phyloP scores from a whole-genome alignment of 2,797 vertebrate species.

The Neomorphus geoffroyi region DNA sequence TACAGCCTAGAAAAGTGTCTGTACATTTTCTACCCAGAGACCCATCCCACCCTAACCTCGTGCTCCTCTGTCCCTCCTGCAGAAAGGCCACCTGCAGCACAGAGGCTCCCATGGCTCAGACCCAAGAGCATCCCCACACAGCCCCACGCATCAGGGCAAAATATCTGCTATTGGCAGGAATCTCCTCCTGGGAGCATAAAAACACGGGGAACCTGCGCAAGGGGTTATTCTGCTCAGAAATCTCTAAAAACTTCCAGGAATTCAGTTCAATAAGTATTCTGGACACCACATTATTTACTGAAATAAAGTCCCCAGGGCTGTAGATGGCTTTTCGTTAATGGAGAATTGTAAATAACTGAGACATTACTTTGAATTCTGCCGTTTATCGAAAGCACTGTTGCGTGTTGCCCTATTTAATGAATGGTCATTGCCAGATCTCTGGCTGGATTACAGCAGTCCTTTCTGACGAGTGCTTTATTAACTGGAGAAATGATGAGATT shows the following conservation, averaged over 20 bases:
- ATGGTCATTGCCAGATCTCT: background rate
- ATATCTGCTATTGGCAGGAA: background rate
- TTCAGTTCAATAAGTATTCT: background rate
- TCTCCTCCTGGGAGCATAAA: background rate
- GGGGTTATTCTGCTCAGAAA: background rate
- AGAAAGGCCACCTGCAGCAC: background rate
- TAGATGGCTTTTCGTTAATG: background rate
- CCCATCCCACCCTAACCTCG: background rate
- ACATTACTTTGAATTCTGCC: background rate
- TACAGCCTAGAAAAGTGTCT: background rate
- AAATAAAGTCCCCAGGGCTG: background rate
- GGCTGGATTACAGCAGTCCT: background rate
- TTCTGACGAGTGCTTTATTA: constrained; percentile 48
- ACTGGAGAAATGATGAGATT: constrained; percentile 21
- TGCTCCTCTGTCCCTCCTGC: background rate
- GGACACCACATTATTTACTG: background rate
- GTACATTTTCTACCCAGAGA: constrained; percentile 27
- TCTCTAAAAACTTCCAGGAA: background rate
- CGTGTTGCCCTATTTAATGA: background rate
- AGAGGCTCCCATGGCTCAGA: background rate
- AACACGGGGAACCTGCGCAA: background rate
- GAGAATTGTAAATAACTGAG: background rate
- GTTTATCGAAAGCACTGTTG: background rate
- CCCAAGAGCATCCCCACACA: background rate
- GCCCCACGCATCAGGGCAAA: background rate